A percentile compares a stretch with the other conserved stretches of the same genome.
These are phyloP conservation scores for Sander vitreus DNA, from an alignment of 2,113 vertebrate species.

Conservation along the genomic window DNA sequence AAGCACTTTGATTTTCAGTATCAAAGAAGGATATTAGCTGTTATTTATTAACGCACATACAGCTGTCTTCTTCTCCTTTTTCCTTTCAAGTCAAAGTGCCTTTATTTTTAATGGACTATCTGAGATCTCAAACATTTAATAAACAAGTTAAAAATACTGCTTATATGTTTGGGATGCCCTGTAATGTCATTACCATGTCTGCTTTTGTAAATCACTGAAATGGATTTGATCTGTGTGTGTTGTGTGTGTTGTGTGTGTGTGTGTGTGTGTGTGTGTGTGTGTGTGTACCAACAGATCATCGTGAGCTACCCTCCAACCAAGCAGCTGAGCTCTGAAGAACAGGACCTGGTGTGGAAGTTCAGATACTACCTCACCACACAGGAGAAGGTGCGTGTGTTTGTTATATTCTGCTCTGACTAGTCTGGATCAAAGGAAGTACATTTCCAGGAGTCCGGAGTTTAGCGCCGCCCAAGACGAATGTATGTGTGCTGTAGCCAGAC, in stretches of 20 bases:
- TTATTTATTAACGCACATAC: neutral
- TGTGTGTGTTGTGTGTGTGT: too few species aligned
- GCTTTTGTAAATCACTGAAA: neutral
- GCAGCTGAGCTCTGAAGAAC: conserved; percentile 95
- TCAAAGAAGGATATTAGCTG: neutral
- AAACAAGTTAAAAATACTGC: neutral
- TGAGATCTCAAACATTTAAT: neutral
- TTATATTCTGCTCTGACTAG: neutral
- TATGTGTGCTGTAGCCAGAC: too few species aligned
- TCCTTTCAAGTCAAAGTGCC: neutral
- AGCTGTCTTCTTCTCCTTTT: neutral
- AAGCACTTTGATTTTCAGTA: neutral
- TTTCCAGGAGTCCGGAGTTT: too few species aligned
- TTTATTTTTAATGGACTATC: neutral
- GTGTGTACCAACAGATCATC: conserved; percentile 88
- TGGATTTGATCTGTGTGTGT: too few species aligned
- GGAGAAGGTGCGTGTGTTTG: conserved; percentile 88
- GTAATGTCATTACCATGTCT: neutral
- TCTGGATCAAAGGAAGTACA: too few species aligned
- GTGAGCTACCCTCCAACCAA: conserved; percentile 98
- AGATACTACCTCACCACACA: conserved; percentile 97
- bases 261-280: neutral
- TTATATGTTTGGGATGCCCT: too few species aligned
- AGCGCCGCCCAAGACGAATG: too few species aligned
- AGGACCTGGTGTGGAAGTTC: conserved; percentile 99